Evolutionary conservation across 1,140 invertebrate species (phyloP).

Genomic region (Linepithema humile): DNA sequence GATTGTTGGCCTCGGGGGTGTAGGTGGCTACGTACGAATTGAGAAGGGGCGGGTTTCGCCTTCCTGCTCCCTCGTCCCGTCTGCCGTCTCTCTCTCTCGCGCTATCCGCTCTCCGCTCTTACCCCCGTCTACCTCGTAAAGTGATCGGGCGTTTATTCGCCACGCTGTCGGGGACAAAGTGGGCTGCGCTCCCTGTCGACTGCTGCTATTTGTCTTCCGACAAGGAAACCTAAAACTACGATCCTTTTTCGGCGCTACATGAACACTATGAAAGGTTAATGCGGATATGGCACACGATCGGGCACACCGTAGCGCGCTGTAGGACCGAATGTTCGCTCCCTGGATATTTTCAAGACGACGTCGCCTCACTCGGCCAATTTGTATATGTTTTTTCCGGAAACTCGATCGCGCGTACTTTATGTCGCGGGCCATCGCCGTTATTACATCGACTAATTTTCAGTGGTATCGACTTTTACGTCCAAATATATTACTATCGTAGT

Average conservation of each 20-base stretch:
- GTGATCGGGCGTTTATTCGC: conserved; percentile 77
- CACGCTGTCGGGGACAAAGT: conserved; percentile 76
- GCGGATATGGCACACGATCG: conserved; percentile 60
- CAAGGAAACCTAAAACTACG: conserved; percentile 73
- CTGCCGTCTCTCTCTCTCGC: conserved; percentile 52
- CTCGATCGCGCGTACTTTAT: conserved; percentile 29
- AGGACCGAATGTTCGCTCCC: conserved; percentile 25
- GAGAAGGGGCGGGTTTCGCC: conserved; percentile 66
- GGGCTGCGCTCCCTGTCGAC: conserved; percentile 75
- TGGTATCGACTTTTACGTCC: neutral
- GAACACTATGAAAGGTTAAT: conserved; percentile 72
- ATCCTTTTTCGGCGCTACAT: conserved; percentile 68
- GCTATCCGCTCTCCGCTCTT: conserved; percentile 60
- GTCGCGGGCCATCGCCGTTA: conserved; percentile 4
- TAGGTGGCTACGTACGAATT: conserved; percentile 72
- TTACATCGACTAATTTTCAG: conserved; percentile 26
- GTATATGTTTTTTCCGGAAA: conserved; percentile 42
- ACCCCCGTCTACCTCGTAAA: conserved; percentile 71
- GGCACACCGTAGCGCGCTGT: conserved; percentile 30
- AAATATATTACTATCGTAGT: neutral
- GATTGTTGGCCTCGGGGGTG: conserved; percentile 73
- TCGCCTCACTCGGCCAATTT: conserved; percentile 29
- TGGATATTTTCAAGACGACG: conserved; percentile 44
- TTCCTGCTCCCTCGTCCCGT: conserved; percentile 44
- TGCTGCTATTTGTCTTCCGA: conserved; percentile 77